These are phyloP conservation scores for Chromis chromis DNA, from an alignment of 2,797 vertebrate species.

Conservation along the genomic window DNA sequence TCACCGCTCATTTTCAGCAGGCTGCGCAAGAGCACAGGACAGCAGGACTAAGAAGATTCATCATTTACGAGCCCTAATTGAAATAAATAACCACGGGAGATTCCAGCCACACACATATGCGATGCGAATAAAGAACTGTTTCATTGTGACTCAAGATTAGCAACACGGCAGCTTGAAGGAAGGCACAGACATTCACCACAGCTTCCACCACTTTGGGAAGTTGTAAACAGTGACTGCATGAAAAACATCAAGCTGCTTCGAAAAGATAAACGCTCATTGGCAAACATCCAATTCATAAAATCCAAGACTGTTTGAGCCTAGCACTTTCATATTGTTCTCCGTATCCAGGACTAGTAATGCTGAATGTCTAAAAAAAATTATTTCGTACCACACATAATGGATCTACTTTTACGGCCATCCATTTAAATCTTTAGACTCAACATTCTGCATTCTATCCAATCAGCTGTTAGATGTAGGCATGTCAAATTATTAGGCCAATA, in stretches of 20 bases:
- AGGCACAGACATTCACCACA: constrained; percentile 22
- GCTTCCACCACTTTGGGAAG: constrained; percentile 2
- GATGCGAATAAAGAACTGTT: constrained; percentile 48
- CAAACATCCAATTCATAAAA: constrained; percentile 18
- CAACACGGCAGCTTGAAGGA: constrained; percentile 33
- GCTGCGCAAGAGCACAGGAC: constrained; percentile 9
- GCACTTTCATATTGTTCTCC: not conserved
- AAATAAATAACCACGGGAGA: constrained; percentile 54
- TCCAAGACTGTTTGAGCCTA: not conserved
- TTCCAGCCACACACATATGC: constrained; percentile 57
- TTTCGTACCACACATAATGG: too few relatives aligned
- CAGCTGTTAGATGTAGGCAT: not conserved
- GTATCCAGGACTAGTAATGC: not conserved
- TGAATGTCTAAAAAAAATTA: not conserved
- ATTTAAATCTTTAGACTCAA: not conserved
- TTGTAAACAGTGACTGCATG: constrained; percentile 23
- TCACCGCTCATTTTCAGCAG: constrained; percentile 16
- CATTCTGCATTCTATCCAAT: not conserved
- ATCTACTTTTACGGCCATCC: too few relatives aligned
- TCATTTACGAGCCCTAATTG: constrained; percentile 43
- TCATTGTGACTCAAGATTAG: constrained; percentile 51
- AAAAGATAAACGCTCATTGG: constrained; percentile 1
- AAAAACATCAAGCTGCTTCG: constrained; percentile 17
- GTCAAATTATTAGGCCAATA: not conserved
- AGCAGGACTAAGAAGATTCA: constrained; percentile 28